Percentiles rank a stretch among this genome's conserved stretches.
phyloP scores from a whole-genome alignment of 2,888 invertebrate species.

The Phragmatobia fuliginosa region DNA sequence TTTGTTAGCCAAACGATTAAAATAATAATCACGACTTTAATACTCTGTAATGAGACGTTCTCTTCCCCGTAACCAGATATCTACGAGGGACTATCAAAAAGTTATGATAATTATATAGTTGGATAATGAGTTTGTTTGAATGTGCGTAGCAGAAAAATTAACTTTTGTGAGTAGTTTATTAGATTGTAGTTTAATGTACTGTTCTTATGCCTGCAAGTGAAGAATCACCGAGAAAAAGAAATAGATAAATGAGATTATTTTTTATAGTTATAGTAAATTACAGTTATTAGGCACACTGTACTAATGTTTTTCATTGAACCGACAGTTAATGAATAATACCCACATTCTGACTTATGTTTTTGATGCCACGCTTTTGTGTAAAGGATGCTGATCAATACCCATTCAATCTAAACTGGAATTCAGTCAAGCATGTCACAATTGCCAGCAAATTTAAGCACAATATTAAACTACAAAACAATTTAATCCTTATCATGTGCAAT shows the following conservation, averaged over 20 bases:
- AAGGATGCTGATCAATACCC: too few relatives aligned
- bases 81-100: conserved; percentile 21
- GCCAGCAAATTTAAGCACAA: too few relatives aligned
- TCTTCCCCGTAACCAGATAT: conserved; percentile 57
- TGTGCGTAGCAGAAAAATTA: neutral
- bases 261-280: neutral
- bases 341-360: too few relatives aligned
- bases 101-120: conserved; percentile 16
- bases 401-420: too few relatives aligned
- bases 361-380: too few relatives aligned
- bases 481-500: too few relatives aligned
- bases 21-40: conserved; percentile 81
- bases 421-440: too few relatives aligned
- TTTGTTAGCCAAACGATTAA: conserved; percentile 80
- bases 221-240: neutral
- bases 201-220: neutral
- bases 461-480: neutral
- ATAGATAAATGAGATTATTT: neutral
- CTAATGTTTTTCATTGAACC: neutral
- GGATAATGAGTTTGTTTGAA: conserved; percentile 10
- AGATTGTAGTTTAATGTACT: neutral
- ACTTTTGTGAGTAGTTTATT: neutral
- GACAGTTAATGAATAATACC: neutral
- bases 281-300: neutral
- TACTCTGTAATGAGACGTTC: conserved; percentile 71